Evolutionary conservation across 2,797 vertebrate species (phyloP), one percentile per base, ranked within the genome.

Genomic region (Thunnus albacares): DNA sequence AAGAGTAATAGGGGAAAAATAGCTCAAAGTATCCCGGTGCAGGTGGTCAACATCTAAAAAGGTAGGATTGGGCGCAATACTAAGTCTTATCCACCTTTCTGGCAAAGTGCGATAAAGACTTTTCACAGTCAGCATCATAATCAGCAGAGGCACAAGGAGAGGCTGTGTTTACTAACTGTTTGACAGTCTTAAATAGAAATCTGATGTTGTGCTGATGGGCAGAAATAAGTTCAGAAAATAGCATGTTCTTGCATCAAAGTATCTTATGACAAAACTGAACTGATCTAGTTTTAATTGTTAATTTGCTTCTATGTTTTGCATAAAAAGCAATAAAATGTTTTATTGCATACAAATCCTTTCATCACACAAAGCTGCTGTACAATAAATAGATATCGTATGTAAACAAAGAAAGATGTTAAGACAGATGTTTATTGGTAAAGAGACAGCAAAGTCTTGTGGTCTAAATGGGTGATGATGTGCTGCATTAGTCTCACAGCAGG

Each of bases 181-280:
- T 11, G 11, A 38, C 38, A 38, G 9, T 38, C 38, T 38, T 38
- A 11, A 38, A 38, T 11, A 38, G 9, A 38, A 11, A 38, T 38
- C 9, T 38, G 38, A 7, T 3, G 38, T 38, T 38, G 11, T 38
- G 11, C 38, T 38, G 38, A 38, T 38, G 10, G 38, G 38, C 38
- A 38, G 38, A 38, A 38, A 38, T 38, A 38, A 38, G 10, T 38
- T 38, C 1, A 35, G 7, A 35, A 35, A 35, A 35, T 35, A 35
- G 35, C 35, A 38, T 38, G 38, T 38, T 38, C 38, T 38, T 38
- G 11, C 38, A 38, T 11, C 10, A 10, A 73, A 55, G 26, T 55
- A 51, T 63, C 45, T 72, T 15, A 68, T 55, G 45, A 64, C 15
- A 63, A 71, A 76, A 51, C 43, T 57, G 35, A 72, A 47, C 52